These are phyloP conservation scores for Microtus ochrogaster DNA, from an alignment of 2,113 vertebrate genomes.

Conservation along the genomic window DNA sequence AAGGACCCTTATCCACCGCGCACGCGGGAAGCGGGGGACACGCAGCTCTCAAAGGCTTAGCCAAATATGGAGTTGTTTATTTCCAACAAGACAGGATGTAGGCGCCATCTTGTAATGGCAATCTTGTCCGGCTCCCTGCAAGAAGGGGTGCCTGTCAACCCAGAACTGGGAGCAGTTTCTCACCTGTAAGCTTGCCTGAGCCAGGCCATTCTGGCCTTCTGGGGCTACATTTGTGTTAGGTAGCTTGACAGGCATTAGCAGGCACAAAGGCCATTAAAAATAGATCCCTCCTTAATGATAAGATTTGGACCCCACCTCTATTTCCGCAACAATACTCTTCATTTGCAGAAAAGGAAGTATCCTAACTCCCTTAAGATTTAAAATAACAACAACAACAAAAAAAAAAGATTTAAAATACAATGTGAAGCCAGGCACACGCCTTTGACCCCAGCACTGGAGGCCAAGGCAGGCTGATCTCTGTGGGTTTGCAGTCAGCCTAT, in stretches of 20 bases:
- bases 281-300: not conserved
- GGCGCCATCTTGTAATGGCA: too few relatives aligned
- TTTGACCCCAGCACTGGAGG: not conserved
- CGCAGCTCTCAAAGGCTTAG: too few relatives aligned
- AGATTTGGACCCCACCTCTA: not conserved
- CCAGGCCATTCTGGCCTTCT: not conserved
- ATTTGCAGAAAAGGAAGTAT: not conserved
- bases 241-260: not conserved
- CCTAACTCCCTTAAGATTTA: not conserved
- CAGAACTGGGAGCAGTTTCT: not conserved
- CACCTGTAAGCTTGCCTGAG: not conserved
- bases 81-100: too few relatives aligned
- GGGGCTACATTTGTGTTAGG: not conserved
- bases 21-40: too few relatives aligned
- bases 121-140: too few relatives aligned
- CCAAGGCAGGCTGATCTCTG: not conserved
- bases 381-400: not conserved
- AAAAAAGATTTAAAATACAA: not conserved
- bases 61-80: too few relatives aligned
- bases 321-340: not conserved
- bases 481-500: not conserved
- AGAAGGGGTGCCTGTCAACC: not conserved
- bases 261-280: too few relatives aligned
- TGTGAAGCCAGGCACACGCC: accelerated
- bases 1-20: too few relatives aligned